Evolutionary conservation across 2,797 vertebrate species (phyloP).

Genomic region (Masticophis lateralis): DNA sequence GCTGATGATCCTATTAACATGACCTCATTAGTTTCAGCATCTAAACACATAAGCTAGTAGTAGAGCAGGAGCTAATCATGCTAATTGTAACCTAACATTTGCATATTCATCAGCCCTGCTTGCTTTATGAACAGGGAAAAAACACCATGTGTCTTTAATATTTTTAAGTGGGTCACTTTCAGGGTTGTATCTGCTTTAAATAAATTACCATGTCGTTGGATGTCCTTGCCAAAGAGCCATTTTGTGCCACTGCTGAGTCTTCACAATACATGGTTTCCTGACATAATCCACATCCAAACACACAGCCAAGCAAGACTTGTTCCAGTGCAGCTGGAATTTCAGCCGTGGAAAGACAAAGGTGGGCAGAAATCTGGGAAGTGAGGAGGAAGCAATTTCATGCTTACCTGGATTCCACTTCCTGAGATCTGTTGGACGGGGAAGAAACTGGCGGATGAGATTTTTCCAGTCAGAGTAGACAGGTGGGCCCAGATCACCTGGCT

Average conservation of each 20-base stretch:
- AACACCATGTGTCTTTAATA: constrained; percentile 75
- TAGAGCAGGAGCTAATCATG: constrained; percentile 75
- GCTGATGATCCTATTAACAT: constrained; percentile 71
- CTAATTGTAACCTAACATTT: constrained; percentile 78
- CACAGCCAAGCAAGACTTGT: neutral
- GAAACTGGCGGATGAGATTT: neutral
- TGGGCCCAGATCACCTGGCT: neutral
- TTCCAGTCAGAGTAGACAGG: neutral
- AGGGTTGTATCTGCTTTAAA: constrained; percentile 74
- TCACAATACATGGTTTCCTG: neutral
- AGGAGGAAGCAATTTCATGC: neutral
- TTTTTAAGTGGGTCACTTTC: constrained; percentile 79
- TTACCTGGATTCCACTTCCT: neutral
- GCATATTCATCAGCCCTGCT: constrained; percentile 78
- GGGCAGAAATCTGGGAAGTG: neutral
- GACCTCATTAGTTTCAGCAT: constrained; percentile 76
- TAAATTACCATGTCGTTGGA: constrained; percentile 72
- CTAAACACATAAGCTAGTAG: constrained; percentile 69
- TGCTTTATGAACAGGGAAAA: constrained; percentile 74
- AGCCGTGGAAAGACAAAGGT: neutral
- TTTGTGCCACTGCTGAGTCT: neutral
- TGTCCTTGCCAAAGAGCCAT: constrained; percentile 38
- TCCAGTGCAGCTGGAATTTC: neutral
- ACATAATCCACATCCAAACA: neutral
- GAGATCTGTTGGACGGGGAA: neutral